Evolutionary conservation across 37 sponge, comb jelly and placozoan genomes (phyloP), one percentile per base, ranked within the genome.

Genomic region (Ianthella basta): DNA sequence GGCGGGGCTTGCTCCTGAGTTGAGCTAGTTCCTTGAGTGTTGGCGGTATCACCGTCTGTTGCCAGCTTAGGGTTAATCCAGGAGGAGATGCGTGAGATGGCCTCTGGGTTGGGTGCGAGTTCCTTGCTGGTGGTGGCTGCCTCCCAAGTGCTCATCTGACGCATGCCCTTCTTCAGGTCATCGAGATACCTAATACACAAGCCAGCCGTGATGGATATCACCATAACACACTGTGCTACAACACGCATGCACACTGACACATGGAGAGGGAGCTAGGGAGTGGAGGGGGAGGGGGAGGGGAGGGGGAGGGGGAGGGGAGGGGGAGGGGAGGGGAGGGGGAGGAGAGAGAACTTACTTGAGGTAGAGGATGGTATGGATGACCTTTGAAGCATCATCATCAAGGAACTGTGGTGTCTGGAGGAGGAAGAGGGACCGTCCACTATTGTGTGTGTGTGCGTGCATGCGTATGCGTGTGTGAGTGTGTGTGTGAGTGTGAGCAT

Each of bases 401-500:
- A 75, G 41, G 78, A 75, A 75, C 15, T 19, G 53, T 14, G 78
- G 78, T 8, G 25, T 36, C 78, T 75, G 54, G 21, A 41, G 18
- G n/a, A 21, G 36, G 14, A 15, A 72, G 6, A 33, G 23, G 5
- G 24, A 63, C 65, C 4, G 5, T 78, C 3, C 81, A 35, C 81
- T 3, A 50, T 59, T 75, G 57, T 75, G 77, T 85, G 59, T 73
- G 75, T 85, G 77, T 85, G 85, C 79, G 77, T 85, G 85, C 79
- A 39, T 85, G 85, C 79, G 77, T 85, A 77, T 85, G 77, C 79
- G 77, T 85, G 77, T 74, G 77, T 85, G 85, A 79, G 77, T 85
- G 85, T 85, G 77, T 85, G 85, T 85, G 77, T 85, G 85, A 79
- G 77, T 85, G 85, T 85, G 77, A 79, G 77, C 81, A 56, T 74